Conservation (phyloP, 2,797 vertebrate species). For the Falco columbarius region DNA sequence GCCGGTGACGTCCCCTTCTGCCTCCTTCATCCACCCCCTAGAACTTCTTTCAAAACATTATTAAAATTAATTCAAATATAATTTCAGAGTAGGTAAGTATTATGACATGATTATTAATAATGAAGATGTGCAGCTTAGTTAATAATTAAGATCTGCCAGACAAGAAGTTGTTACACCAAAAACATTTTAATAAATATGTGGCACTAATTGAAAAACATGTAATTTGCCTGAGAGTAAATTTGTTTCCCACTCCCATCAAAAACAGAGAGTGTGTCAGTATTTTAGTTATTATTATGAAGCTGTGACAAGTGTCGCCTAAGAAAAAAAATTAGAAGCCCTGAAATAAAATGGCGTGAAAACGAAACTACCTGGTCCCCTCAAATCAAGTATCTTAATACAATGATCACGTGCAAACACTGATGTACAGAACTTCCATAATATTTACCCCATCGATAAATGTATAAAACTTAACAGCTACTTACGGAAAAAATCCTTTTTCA, state of each 20-base stretch:
- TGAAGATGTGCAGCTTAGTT: background rate
- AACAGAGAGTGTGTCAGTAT: background rate
- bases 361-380: background rate
- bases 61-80: conserved; percentile 34
- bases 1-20: conserved; percentile 2
- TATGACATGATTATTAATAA: background rate
- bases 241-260: background rate
- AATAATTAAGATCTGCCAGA: background rate
- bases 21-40: background rate
- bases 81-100: background rate
- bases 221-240: background rate
- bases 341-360: background rate
- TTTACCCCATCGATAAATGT: conserved; percentile 11
- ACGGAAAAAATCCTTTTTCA: conserved; percentile 99
- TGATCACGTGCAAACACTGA: background rate
- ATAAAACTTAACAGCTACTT: conserved; percentile 79
- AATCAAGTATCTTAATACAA: background rate
- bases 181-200: background rate
- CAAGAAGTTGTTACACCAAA: background rate
- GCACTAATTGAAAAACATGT: background rate
- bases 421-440: background rate
- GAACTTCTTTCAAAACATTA: conserved; percentile 11
- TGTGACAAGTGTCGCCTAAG: background rate
- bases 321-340: background rate
- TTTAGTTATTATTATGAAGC: background rate